Evolutionary conservation across 2,797 vertebrate species (phyloP).

Genomic region (Sardinella longiceps): DNA sequence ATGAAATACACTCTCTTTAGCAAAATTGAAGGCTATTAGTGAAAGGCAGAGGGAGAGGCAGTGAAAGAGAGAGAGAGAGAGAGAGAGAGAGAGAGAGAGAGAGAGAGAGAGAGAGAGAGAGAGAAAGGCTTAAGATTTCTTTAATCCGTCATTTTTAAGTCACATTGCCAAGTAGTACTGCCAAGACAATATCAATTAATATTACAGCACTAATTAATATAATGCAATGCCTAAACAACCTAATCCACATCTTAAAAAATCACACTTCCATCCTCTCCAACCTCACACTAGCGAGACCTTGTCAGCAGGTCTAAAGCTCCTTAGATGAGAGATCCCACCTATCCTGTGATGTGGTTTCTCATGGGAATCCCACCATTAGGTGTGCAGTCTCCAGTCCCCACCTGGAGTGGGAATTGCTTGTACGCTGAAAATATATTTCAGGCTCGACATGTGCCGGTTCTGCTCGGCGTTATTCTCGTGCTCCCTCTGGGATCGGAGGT

Average conservation of each 20-base stretch:
- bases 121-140: not conserved
- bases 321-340: not conserved
- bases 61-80: too few species aligned
- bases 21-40: too few species aligned
- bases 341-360: not conserved
- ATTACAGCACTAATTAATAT: too few species aligned
- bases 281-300: not conserved
- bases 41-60: too few species aligned
- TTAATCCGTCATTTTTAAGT: too few species aligned
- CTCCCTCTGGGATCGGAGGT: not conserved
- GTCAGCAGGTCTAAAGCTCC: not conserved
- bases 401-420: not conserved
- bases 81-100: too few species aligned
- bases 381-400: not conserved
- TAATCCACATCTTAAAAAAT: too few species aligned
- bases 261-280: too few species aligned
- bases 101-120: not conserved
- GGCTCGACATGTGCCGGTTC: not conserved
- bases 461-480: not conserved
- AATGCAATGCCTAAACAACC: too few species aligned
- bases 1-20: too few species aligned
- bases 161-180: too few species aligned
- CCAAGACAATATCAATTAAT: too few species aligned
- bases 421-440: not conserved
- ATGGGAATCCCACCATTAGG: not conserved